Conservation (phyloP, 2,113 vertebrate genomes). For the Lophius piscatorius region DNA sequence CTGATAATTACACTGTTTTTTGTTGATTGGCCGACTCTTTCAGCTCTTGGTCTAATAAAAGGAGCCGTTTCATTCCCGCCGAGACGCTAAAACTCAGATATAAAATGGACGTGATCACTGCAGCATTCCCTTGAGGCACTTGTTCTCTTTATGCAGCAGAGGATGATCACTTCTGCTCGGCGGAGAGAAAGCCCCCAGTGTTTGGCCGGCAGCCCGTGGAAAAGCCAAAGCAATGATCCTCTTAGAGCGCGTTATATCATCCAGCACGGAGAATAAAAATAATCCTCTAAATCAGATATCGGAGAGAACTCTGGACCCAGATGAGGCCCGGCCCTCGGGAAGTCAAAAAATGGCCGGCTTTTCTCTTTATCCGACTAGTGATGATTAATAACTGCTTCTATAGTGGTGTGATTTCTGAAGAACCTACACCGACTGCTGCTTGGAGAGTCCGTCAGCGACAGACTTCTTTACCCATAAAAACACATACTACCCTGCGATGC, state of each 20-base stretch:
- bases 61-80: not conserved
- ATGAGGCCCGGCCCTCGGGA: constrained; percentile 23
- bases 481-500: not conserved
- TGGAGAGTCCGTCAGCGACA: not conserved
- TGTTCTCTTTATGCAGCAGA: constrained; percentile 36
- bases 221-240: constrained; percentile 73
- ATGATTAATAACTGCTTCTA: not conserved
- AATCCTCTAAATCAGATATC: constrained; percentile 73
- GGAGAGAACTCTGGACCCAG: constrained; percentile 41
- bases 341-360: not conserved
- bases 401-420: not conserved
- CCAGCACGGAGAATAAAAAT: constrained; percentile 51
- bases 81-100: not conserved
- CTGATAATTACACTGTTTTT: no score
- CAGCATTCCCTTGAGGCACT: constrained; percentile 21
- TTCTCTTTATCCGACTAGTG: not conserved
- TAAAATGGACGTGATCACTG: not conserved
- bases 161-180: constrained; percentile 36
- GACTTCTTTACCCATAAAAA: not conserved
- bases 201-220: constrained; percentile 53
- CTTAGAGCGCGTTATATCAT: constrained; percentile 74
- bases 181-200: constrained; percentile 37
- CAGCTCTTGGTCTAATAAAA: not conserved
- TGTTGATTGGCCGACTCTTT: not conserved
- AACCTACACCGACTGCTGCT: not conserved